Evolutionary conservation across 2,888 invertebrate species (phyloP).

Genomic region (Phragmatobia fuliginosa): DNA sequence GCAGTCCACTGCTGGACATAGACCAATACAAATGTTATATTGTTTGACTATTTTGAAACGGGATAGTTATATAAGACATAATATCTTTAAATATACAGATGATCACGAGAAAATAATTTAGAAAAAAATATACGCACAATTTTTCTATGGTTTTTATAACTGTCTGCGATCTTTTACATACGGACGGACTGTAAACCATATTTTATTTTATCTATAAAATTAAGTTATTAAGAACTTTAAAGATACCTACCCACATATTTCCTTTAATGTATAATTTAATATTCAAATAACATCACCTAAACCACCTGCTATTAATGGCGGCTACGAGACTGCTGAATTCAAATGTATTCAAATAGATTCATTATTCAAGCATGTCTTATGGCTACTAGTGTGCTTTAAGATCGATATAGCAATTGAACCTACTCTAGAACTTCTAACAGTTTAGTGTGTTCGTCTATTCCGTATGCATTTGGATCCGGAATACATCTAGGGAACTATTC

Average conservation of each 20-base stretch:
- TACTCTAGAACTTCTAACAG: constrained; percentile 31
- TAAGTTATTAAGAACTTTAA: not conserved
- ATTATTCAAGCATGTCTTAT: constrained; percentile 45
- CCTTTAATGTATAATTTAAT: constrained; percentile 7
- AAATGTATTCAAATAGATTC: constrained; percentile 50
- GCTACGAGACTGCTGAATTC: constrained; percentile 25
- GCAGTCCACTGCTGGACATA: no score
- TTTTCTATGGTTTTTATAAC: no score
- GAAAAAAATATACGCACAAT: no score
- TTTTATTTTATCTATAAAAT: not conserved
- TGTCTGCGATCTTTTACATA: no score
- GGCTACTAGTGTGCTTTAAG: constrained; percentile 28
- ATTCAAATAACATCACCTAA: constrained; percentile 12
- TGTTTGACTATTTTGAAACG: no score
- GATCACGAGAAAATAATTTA: no score
- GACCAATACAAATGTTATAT: no score
- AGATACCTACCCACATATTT: not conserved
- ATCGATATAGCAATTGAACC: constrained; percentile 47
- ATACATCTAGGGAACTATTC: no score
- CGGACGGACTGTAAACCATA: not conserved
- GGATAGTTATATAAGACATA: no score
- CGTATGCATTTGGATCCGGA: no score
- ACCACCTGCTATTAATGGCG: constrained; percentile 17
- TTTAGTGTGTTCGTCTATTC: constrained; percentile 15
- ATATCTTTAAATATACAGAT: no score